Conservation (phyloP, 2,888 invertebrate genomes). For the Plebejus anna region DNA sequence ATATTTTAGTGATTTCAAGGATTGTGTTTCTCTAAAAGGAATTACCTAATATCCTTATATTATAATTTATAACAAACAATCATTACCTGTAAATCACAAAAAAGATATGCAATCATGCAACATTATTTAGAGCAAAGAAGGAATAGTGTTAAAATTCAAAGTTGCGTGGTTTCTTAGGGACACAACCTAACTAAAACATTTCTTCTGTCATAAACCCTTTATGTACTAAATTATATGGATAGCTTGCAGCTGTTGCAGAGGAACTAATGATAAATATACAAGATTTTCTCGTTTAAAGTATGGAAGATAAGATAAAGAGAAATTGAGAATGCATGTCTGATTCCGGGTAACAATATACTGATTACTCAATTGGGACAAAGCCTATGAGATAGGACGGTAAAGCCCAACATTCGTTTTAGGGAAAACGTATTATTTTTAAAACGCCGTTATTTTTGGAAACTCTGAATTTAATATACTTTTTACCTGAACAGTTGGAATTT, state of each 20-base stretch:
- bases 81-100: not conserved
- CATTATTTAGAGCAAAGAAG: no score
- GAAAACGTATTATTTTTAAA: slow-evolving; percentile 16
- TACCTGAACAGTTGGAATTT: not conserved
- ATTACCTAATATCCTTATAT: not conserved
- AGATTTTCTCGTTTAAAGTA: not conserved
- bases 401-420: slow-evolving; percentile 4
- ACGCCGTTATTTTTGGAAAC: not conserved
- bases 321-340: not conserved
- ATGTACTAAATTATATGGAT: no score
- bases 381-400: slow-evolving; percentile 10
- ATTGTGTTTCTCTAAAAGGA: not conserved
- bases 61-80: not conserved
- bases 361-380: slow-evolving; percentile 23
- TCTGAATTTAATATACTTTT: not conserved
- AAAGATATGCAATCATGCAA: not conserved
- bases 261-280: not conserved
- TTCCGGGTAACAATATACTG: slow-evolving; percentile 12
- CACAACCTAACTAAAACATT: no score
- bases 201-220: no score
- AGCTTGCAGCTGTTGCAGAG: no score
- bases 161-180: no score
- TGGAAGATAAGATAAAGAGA: not conserved
- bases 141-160: no score
- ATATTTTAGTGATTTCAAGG: not conserved